A percentile compares a stretch with the other conserved stretches of the same genome.
These are phyloP conservation scores for Phenganax marumi DNA, from an alignment of 92 coral and sea anemone species.

Conservation along the genomic window DNA sequence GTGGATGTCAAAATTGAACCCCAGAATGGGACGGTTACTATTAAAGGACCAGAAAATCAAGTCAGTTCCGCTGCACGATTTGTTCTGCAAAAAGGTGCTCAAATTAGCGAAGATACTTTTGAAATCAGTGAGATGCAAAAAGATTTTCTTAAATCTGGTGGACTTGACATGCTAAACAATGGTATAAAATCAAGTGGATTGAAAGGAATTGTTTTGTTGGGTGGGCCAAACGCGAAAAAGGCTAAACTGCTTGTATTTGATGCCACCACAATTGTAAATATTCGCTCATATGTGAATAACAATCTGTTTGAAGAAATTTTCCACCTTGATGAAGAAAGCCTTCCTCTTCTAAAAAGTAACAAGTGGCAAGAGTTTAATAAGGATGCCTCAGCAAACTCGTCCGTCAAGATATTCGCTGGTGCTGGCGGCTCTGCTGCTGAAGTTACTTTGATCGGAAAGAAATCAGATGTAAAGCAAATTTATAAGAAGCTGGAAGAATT, in stretches of 20 bases:
- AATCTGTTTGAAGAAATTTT: slow-evolving; percentile 51
- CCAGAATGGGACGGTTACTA: neutral
- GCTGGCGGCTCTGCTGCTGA: neutral
- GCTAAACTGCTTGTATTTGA: neutral
- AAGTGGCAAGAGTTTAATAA: slow-evolving; percentile 58
- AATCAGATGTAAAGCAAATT: slow-evolving; percentile 47
- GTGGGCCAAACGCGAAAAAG: neutral
- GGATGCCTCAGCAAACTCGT: neutral
- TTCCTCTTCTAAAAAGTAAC: slow-evolving; percentile 39
- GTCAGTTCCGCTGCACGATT: neutral
- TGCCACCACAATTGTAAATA: neutral
- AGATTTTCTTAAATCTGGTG: slow-evolving; percentile 1
- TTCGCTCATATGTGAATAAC: neutral
- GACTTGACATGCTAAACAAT: neutral
- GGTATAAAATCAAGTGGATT: neutral
- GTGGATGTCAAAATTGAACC: neutral
- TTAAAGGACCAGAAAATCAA: neutral
- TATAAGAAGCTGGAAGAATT: slow-evolving; percentile 43
- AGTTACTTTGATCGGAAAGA: slow-evolving; percentile 63
- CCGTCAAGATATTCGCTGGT: neutral
- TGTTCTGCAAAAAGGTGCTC: neutral
- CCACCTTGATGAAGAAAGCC: slow-evolving; percentile 57
- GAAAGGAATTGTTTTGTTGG: slow-evolving; percentile 10
- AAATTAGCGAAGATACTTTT: slow-evolving; percentile 10
- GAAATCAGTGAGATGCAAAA: neutral